A percentile compares a stretch with the other conserved stretches of the same genome.
Conservation (phyloP, 2,797 vertebrate genomes). For the Hyperoplus lanceolatus region DNA sequence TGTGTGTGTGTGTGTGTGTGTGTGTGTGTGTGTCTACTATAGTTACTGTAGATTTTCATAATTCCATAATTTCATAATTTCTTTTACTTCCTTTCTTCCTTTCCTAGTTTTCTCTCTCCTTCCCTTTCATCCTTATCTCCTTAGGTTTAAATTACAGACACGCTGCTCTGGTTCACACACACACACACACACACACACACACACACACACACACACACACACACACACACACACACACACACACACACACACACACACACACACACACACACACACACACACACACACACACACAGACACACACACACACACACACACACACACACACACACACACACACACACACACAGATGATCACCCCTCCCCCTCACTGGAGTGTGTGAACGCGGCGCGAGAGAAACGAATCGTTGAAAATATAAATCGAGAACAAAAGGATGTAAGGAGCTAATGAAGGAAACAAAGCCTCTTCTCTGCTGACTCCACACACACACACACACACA, state of each 20-base stretch:
- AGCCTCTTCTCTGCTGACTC: constrained; percentile 58
- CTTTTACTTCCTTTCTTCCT: no score
- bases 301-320: constrained; percentile 20
- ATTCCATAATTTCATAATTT: no score
- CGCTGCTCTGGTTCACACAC: no score
- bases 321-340: constrained; percentile 11
- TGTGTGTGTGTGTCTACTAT: no score
- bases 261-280: constrained; percentile 31
- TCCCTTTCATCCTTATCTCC: not conserved
- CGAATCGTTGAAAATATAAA: constrained; percentile 10
- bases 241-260: constrained; percentile 57
- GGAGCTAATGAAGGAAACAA: constrained; percentile 59
- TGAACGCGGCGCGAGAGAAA: constrained; percentile 1
- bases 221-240: constrained; percentile 1
- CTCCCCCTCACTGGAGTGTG: constrained; percentile 55
- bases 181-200: constrained; percentile 9
- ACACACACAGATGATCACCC: constrained; percentile 34
- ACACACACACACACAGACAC: constrained; percentile 20
- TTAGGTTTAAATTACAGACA: constrained; percentile 55
- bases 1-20: no score
- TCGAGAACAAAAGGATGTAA: constrained; percentile 20
- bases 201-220: constrained; percentile 11
- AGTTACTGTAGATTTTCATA: no score
- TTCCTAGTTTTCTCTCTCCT: not conserved
- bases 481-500: constrained; percentile 37